Conservation (phyloP, 2,888 invertebrate species). For the Ashinkailepas kermadecensis region DNA sequence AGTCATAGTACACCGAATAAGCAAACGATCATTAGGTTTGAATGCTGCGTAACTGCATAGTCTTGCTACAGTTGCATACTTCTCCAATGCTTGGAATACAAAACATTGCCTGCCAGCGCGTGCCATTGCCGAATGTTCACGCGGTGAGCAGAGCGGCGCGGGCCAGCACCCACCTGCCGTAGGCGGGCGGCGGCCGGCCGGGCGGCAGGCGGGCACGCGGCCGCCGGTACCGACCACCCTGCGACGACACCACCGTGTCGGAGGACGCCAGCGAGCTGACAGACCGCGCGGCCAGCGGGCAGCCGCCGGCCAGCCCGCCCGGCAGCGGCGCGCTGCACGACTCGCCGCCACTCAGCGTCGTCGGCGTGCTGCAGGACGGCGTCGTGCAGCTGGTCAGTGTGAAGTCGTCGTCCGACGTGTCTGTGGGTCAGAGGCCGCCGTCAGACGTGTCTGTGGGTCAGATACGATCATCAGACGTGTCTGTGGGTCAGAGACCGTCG, state of each 20-base stretch:
- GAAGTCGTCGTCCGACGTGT: not conserved
- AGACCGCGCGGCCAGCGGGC: not conserved
- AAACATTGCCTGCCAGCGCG: too few relatives aligned
- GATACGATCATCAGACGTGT: not conserved
- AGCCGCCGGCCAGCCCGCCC: not conserved
- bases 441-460: not conserved
- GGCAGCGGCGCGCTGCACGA: not conserved
- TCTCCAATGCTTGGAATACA: too few relatives aligned
- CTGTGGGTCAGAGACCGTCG: not conserved
- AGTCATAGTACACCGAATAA: too few relatives aligned
- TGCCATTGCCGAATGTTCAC: too few relatives aligned
- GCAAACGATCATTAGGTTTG: too few relatives aligned
- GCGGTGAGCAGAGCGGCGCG: too few relatives aligned
- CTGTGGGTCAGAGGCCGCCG: not conserved
- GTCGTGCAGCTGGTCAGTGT: constrained; percentile 15
- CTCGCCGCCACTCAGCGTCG: not conserved
- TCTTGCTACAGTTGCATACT: too few relatives aligned
- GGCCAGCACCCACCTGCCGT: not conserved
- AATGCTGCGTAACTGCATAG: too few relatives aligned
- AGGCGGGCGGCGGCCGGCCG: not conserved
- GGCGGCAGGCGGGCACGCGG: not conserved
- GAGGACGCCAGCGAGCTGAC: not conserved
- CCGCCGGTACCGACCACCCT: constrained; percentile 11
- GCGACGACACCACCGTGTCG: not conserved
- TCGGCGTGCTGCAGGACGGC: not conserved